Evolutionary conservation across 2,888 invertebrate genomes (phyloP).

Genomic region (Morpho helenor): DNA sequence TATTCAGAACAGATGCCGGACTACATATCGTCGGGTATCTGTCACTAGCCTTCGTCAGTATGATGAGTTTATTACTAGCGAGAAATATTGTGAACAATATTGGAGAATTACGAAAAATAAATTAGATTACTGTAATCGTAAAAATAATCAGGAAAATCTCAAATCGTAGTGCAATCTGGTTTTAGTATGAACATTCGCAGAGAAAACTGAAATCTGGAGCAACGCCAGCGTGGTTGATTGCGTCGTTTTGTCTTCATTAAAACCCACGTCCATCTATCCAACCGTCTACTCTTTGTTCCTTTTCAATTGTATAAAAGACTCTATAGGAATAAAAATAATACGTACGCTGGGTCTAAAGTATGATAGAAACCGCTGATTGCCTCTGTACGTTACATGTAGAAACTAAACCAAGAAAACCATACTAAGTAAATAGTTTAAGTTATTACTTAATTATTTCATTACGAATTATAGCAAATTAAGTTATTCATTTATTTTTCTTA

Average conservation of each 20-base stretch:
- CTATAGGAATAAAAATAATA: slow-evolving; percentile 5
- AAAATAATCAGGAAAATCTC: too few relatives aligned
- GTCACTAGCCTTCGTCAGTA: slow-evolving; percentile 7
- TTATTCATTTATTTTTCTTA: too few relatives aligned
- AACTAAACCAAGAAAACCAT: too few relatives aligned
- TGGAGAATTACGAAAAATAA: too few relatives aligned
- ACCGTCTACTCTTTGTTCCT: slow-evolving; percentile 9
- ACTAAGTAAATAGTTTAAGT: too few relatives aligned
- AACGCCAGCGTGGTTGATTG: slow-evolving; percentile 5
- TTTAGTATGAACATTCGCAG: slow-evolving; percentile 4
- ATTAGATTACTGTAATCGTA: not conserved
- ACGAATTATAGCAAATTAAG: too few relatives aligned
- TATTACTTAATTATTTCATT: too few relatives aligned
- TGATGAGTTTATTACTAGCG: slow-evolving; percentile 5
- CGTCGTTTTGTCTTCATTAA: slow-evolving; percentile 13
- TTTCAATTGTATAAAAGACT: slow-evolving; percentile 2
- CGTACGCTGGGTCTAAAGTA: not conserved
- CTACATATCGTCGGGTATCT: not conserved
- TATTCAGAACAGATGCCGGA: slow-evolving; percentile 13
- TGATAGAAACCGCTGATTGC: too few relatives aligned
- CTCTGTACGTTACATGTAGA: too few relatives aligned
- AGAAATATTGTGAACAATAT: too few relatives aligned
- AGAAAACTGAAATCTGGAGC: slow-evolving; percentile 13
- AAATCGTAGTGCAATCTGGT: too few relatives aligned
- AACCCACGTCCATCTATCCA: slow-evolving; percentile 8